phyloP scores from a whole-genome alignment of 2,113 vertebrate genomes.

The Neofelis nebulosa region DNA sequence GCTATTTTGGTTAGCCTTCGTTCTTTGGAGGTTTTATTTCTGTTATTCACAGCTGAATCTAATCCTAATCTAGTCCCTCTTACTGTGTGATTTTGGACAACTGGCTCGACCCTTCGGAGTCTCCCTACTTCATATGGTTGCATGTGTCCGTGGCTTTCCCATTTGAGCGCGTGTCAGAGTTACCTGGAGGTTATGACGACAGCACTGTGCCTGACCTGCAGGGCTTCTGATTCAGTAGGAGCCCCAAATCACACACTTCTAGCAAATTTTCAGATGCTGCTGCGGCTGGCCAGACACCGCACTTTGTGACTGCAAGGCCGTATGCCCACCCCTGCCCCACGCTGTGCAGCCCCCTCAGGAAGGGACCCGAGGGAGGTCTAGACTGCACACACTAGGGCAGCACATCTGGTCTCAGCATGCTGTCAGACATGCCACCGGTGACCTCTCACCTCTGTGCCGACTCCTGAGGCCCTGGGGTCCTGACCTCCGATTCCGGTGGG shows the following conservation, averaged over 20 bases:
- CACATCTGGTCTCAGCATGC: neutral
- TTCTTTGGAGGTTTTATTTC: neutral
- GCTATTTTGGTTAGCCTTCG: neutral
- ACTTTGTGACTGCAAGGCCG: no score
- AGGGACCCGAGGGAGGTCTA: neutral
- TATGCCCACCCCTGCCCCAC: no score
- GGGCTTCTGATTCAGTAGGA: neutral
- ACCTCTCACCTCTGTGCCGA: neutral
- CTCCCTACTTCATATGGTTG: neutral
- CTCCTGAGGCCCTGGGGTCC: neutral
- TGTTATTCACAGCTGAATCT: neutral
- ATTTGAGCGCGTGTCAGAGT: neutral
- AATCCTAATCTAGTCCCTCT: neutral
- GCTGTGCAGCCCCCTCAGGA: neutral
- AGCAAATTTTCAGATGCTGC: neutral
- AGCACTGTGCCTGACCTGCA: neutral
- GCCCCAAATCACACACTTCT: neutral
- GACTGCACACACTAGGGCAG: neutral
- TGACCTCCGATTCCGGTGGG: neutral
- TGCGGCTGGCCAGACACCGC: neutral
- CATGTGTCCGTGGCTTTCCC: neutral
- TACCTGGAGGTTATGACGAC: neutral
- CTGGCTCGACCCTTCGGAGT: neutral
- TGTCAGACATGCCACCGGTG: neutral
- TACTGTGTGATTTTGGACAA: neutral